Conservation (phyloP, 2,797 vertebrate genomes). For the Trichosurus vulpecula region DNA sequence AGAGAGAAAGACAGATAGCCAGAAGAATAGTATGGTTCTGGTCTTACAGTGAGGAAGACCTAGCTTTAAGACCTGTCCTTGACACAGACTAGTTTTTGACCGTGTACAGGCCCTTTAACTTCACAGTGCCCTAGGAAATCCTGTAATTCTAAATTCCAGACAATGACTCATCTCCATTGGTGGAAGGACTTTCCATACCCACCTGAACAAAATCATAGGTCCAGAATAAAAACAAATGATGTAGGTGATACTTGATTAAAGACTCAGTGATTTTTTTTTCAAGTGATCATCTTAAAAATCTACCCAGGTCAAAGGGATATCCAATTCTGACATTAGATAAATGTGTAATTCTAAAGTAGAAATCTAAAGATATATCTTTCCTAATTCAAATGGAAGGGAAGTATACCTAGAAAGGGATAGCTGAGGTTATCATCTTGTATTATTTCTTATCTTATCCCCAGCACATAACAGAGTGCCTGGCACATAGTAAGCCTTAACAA, state of each 20-base stretch:
- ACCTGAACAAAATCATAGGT: neutral
- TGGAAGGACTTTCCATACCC: neutral
- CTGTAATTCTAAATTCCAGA: neutral
- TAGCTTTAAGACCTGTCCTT: neutral
- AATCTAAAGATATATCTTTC: neutral
- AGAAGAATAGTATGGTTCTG: neutral
- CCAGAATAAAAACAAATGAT: neutral
- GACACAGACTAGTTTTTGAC: neutral
- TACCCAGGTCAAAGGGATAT: neutral
- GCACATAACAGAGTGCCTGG: neutral
- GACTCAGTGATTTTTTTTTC: neutral
- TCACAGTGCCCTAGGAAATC: neutral
- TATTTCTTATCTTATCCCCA: neutral
- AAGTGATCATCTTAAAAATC: neutral
- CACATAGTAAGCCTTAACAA: neutral
- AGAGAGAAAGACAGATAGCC: neutral
- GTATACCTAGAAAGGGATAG: neutral
- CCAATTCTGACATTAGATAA: neutral
- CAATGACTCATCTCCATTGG: neutral
- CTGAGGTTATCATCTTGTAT: neutral
- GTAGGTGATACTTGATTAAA: neutral
- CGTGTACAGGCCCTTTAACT: neutral
- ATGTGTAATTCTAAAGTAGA: neutral
- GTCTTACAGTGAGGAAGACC: neutral
- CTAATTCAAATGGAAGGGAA: neutral